Base-by-base conservation (phyloP, 2,113 vertebrate genomes). In the Eublepharis macularius region DNA sequence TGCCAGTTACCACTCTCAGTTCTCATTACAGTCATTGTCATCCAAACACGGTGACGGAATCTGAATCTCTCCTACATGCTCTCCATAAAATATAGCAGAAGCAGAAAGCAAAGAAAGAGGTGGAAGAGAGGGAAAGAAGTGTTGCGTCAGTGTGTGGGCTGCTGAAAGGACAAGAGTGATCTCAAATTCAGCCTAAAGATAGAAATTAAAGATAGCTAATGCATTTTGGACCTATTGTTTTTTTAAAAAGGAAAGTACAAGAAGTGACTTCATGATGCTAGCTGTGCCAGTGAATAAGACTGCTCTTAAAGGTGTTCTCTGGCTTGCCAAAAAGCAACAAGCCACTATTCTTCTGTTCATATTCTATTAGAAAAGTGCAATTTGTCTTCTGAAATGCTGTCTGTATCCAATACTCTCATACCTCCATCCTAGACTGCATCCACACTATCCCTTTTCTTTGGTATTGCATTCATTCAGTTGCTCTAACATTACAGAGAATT, bases 21-120 rank as follows among this genome's bases (percentile, higher is more conserved):
- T 88, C 88, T 93, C 70, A 76, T 87, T 91, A 78, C 19, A 90
- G 69, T 87, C 63, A 83, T 76, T 90, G 89, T 89, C 80, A 88
- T 86, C 80, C 76, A 86, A 90, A 89, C 0, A 17, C 81, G 45
- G 6, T 47, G 54, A 81, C 63, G 29, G 13, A 21, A 90, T 88
- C 80, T 90, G 21, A 90, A 80, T 41, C 74, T 85, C n/a, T 93
- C 88, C 72, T 4, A 79, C 72, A 89, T 60, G 13, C 0, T 82
- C 24, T 51, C 36, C 9, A 13, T 13, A 43, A 76, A 78, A 85
- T 66, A 24, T 5, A 77, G 5, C 13, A 86, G 63, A 57, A 72
- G 79, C 5, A 49, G n/a, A 43, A 36, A 2, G 16, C 9, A 12
- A 5, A 1, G 4, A 39, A 17, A 10, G 65, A 32, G 32, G 79